Evolutionary conservation across 35 echinoderm and acorn worm genomes (phyloP), one percentile per base, ranked within the genome.

Genomic region (Strongylocentrotus purpuratus): DNA sequence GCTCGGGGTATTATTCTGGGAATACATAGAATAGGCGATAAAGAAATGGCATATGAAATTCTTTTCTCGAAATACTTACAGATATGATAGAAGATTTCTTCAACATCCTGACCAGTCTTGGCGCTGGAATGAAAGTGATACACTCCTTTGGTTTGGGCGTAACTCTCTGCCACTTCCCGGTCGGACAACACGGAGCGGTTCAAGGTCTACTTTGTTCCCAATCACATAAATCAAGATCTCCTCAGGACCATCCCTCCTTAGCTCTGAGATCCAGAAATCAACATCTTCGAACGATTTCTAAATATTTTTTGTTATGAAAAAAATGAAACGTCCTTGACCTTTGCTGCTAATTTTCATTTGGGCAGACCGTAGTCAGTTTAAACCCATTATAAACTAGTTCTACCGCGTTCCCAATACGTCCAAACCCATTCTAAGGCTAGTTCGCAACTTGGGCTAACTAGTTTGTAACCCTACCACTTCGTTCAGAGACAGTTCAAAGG

Each of bases 201-300:
- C 35, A 41, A 41, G 35, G 35, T 41, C 35, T 41, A 41, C 35
- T 3, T 41, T 41, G 35, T 41, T 41, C 35, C 35, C 35, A 41
- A 41, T 41, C 35, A 41, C 35, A 1, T 41, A 41, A 1, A 41
- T 41, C 35, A 41, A 41, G 35, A 41, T 41, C 3, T 12, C 91
- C 28, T 93, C 91, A 32, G 91, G 91, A 20, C 91, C 91, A 18
- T 93, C 31, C 48, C 91, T 50, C 46, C 47, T 47, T 8, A 93
- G 46, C 91, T 93, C 91, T 2, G 32, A 46, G 11, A 93, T n/a
- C 91, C 91, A 93, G 91, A 46, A 93, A 58, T 58, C 48, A 25
- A 93, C 91, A 11, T 93, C 91, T 18, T 93, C 91, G 48, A 93
- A 93, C 50, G 91, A 93, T 12, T 47, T 10, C 91, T 93, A 55